A percentile compares a stretch with the other conserved stretches of the same genome.
phyloP scores from a whole-genome alignment of 2,888 invertebrate genomes.

The Pecten maximus region DNA sequence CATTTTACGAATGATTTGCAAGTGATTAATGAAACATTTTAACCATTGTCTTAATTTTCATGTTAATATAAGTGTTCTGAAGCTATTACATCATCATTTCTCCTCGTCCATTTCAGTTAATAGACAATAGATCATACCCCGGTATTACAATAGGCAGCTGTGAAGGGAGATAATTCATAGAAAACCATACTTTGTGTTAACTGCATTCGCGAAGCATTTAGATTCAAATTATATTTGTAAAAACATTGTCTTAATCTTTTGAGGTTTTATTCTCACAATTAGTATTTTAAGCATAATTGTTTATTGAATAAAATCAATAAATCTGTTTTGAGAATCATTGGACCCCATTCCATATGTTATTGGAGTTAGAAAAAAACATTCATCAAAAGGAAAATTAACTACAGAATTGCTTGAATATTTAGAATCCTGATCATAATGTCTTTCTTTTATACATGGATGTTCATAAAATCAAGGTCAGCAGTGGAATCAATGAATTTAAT shows the following conservation, averaged over 20 bases:
- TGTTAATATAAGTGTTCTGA: background rate
- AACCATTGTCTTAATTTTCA: too few species aligned
- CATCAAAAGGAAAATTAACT: too few species aligned
- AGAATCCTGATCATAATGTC: too few species aligned
- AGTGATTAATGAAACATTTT: background rate
- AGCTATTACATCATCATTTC: background rate
- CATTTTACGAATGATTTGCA: too few species aligned
- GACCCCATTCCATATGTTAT: too few species aligned
- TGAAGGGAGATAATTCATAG: background rate
- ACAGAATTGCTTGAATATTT: too few species aligned
- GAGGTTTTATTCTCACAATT: background rate
- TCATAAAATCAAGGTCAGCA: too few species aligned
- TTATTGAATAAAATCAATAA: background rate
- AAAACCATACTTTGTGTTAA: background rate
- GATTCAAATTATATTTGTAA: background rate
- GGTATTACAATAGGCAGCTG: conserved; percentile 11
- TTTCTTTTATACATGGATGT: too few species aligned
- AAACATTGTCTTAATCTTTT: background rate
- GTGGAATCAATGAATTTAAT: too few species aligned
- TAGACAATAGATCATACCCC: background rate
- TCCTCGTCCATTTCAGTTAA: background rate
- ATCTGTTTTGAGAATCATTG: background rate
- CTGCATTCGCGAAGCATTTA: background rate
- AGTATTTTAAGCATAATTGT: background rate
- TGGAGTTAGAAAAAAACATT: too few species aligned